Conservation (phyloP, 1,140 invertebrate species). For the Propsilocerus akamusi region DNA sequence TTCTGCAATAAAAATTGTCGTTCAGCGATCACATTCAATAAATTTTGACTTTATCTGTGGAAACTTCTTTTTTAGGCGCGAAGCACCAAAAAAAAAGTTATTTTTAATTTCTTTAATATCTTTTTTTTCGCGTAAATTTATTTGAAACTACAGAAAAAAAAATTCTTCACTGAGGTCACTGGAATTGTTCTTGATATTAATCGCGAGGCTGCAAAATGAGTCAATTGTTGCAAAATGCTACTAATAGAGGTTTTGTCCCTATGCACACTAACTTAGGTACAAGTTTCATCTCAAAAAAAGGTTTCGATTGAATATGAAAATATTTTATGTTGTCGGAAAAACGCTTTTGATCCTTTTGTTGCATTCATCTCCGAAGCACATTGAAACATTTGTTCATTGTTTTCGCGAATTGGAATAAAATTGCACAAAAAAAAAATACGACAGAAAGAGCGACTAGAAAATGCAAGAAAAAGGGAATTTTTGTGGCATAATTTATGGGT, state of each 20-base stretch:
- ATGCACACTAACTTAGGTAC: too few relatives aligned
- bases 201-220: too few relatives aligned
- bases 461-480: neutral
- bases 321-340: too few relatives aligned
- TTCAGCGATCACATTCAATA: conserved; percentile 1
- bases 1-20: conserved; percentile 3
- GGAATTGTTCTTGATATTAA: too few relatives aligned
- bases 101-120: neutral
- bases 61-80: too few relatives aligned
- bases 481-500: conserved; percentile 1
- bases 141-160: too few relatives aligned
- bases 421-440: neutral
- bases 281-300: too few relatives aligned
- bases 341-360: conserved; percentile 4
- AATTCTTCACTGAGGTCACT: too few relatives aligned
- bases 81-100: neutral
- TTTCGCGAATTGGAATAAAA: neutral
- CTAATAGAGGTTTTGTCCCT: too few relatives aligned
- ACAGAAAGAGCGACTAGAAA: neutral
- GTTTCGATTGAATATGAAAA: too few relatives aligned
- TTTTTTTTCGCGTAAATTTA: neutral
- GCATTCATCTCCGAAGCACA: neutral
- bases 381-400: conserved; percentile 1
- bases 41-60: conserved; percentile 1
- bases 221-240: too few relatives aligned